Base-by-base conservation (phyloP, 2,888 invertebrate species). In the Caenorhabditis drosophilae region DNA sequence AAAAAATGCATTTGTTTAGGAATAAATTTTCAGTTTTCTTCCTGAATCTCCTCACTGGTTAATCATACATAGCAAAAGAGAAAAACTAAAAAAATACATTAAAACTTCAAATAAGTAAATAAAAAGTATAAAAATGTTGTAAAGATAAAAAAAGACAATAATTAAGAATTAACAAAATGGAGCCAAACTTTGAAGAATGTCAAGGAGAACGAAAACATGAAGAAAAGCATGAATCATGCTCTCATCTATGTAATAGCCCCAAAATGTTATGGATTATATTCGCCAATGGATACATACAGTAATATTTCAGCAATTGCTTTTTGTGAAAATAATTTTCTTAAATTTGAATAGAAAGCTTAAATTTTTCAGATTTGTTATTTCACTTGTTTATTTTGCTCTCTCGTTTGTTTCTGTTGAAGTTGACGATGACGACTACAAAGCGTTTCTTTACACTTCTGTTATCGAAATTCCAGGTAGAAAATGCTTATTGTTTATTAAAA, bases 21-120 rank as follows among this genome's bases (percentile, higher is more conserved):
- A 23, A 23, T 20, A 40, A 12, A 23, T 23, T 42, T 38, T 31
- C 27, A 42, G 26, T 16, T 49, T 45, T 7, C 35, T 67, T 0
- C 67, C 67, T 4, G 67, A 67, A 44, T 52, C 59, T 1, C 67
- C 67, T 15, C 67, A 67, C 22, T 67, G 67, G 67, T 15, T 67
- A 46, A 56, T 60, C 25, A 18, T 47, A 15, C 49, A 67, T 7
- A 57, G 53, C 35, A 60, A 60, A 40, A 61, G 57, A 12, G 46
- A 60, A 12, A 9, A n/a, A 20, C 25, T 67, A 42, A 56, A 49
- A n/a, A 67, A 60, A 20, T 67, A 67, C 16, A 67, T 67, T 9
- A 45, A 50, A 46, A 53, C 36, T 0, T 40, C 67, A 7, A 67
- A 61, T 38, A 49, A 31, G 64, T 64, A 26, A 34, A 41, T 31